Percentiles rank a stretch among this genome's conserved stretches.
phyloP scores from a whole-genome alignment of 92 coral and sea anemone species.

The Parazoanthus darwini region DNA sequence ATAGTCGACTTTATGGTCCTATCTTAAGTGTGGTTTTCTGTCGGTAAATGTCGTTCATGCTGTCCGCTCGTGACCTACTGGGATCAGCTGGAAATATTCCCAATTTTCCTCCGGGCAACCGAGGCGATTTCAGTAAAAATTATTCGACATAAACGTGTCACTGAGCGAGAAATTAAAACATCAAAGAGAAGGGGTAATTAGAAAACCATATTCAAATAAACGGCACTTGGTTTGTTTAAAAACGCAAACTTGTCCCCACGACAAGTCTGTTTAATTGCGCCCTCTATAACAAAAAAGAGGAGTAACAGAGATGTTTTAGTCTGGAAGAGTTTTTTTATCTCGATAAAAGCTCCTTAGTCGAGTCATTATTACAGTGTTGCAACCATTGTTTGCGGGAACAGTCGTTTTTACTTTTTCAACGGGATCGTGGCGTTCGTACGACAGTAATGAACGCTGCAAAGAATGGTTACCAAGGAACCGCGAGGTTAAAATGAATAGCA shows the following conservation, averaged over 20 bases:
- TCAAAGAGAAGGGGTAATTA: conserved; percentile 27
- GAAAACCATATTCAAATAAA: conserved; percentile 40
- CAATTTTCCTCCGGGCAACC: conserved; percentile 22
- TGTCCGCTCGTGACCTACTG: background rate
- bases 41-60: background rate
- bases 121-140: conserved; percentile 12
- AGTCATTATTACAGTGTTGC: conserved; percentile 17
- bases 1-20: background rate
- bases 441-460: conserved; percentile 13
- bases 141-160: conserved; percentile 37
- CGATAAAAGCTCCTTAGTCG: conserved; percentile 20
- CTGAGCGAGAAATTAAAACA: conserved; percentile 22
- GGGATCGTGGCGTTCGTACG: background rate
- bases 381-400: background rate
- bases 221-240: conserved; percentile 22
- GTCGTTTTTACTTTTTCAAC: conserved; percentile 3
- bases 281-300: conserved; percentile 5
- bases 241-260: conserved; percentile 32
- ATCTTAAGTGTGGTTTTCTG: background rate
- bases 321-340: background rate
- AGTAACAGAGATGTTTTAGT: conserved; percentile 3
- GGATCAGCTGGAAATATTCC: background rate
- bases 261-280: conserved; percentile 28
- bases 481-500: conserved; percentile 32
- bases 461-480: conserved; percentile 31